Percentiles rank a stretch among this genome's conserved stretches.
phyloP scores from a whole-genome alignment of 2,888 invertebrate species.

The Drosophila setosimentum region DNA sequence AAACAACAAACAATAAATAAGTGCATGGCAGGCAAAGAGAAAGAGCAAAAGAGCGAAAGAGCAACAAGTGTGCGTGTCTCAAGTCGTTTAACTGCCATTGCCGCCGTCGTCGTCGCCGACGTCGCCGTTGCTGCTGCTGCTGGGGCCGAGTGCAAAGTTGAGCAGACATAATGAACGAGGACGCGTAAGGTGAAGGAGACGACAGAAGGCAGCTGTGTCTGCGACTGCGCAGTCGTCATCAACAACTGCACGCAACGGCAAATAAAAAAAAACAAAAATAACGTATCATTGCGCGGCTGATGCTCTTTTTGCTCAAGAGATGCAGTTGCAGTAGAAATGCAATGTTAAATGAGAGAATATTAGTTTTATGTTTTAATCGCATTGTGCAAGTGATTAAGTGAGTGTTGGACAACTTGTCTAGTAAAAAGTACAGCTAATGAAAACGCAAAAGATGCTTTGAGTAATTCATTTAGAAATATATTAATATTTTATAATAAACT shows the following conservation, averaged over 20 bases:
- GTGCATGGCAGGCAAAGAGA: conserved; percentile 53
- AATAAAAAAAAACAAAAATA: conserved; percentile 56
- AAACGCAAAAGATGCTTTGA: background rate
- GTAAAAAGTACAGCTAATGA: background rate
- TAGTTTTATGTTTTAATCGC: conserved; percentile 11
- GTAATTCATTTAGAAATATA: background rate
- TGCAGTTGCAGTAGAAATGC: conserved; percentile 6
- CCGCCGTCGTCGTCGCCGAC: background rate
- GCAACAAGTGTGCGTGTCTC: conserved; percentile 81
- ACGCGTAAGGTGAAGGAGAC: conserved; percentile 43
- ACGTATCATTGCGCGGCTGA: conserved; percentile 32
- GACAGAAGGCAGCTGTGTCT: conserved; percentile 18
- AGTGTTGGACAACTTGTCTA: background rate
- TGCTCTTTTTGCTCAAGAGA: conserved; percentile 36
- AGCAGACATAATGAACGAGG: conserved; percentile 70
- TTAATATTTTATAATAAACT: background rate
- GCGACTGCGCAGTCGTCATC: conserved; percentile 70
- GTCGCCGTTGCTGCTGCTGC: conserved; percentile 29
- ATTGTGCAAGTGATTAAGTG: background rate
- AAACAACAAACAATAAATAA: conserved; percentile 82
- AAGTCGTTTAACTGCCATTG: conserved; percentile 71
- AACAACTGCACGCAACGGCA: conserved; percentile 74
- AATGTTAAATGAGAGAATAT: conserved; percentile 1
- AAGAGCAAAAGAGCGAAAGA: conserved; percentile 68
- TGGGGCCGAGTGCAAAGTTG: conserved; percentile 75